A percentile compares a stretch with the other conserved stretches of the same genome.
phyloP scores from a whole-genome alignment of 2,888 invertebrate genomes.

The Tetranychus piercei region DNA sequence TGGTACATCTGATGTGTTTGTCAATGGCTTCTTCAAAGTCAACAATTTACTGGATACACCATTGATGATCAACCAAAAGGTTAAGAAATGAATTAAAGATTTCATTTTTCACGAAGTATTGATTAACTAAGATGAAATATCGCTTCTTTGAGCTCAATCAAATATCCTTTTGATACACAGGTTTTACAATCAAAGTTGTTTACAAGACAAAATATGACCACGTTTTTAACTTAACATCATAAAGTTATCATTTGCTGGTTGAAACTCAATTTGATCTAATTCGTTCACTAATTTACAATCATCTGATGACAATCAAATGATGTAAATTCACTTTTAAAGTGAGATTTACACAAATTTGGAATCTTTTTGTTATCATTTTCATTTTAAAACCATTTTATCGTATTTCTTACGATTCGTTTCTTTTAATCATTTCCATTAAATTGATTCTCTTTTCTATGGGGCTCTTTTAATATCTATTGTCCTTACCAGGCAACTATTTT shows the following conservation, averaged over 20 bases:
- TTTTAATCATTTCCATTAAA: too few relatives aligned
- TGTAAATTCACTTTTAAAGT: not conserved
- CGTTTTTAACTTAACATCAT: too few relatives aligned
- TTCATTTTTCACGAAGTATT: not conserved
- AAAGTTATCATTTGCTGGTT: not conserved
- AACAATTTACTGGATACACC: not conserved
- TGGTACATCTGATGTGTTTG: not conserved
- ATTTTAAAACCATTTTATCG: too few relatives aligned
- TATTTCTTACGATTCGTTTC: too few relatives aligned
- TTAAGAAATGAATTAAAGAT: not conserved
- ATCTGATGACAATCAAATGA: not conserved
- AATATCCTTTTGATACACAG: not conserved
- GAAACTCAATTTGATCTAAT: not conserved
- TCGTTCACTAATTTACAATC: not conserved
- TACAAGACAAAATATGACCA: too few relatives aligned
- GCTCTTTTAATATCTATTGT: too few relatives aligned
- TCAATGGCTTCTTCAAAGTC: not conserved
- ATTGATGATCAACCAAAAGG: not conserved
- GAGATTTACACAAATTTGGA: not conserved
- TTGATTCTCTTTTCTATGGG: too few relatives aligned
- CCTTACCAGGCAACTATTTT: too few relatives aligned
- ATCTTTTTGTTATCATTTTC: too few relatives aligned
- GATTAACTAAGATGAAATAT: not conserved
- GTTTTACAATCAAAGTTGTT: too few relatives aligned
- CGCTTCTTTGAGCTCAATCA: not conserved